Percentiles rank a stretch among this genome's conserved stretches.
These are phyloP conservation scores for Sebastes oblongus DNA, from an alignment of 2,797 vertebrate species.

Conservation along the genomic window DNA sequence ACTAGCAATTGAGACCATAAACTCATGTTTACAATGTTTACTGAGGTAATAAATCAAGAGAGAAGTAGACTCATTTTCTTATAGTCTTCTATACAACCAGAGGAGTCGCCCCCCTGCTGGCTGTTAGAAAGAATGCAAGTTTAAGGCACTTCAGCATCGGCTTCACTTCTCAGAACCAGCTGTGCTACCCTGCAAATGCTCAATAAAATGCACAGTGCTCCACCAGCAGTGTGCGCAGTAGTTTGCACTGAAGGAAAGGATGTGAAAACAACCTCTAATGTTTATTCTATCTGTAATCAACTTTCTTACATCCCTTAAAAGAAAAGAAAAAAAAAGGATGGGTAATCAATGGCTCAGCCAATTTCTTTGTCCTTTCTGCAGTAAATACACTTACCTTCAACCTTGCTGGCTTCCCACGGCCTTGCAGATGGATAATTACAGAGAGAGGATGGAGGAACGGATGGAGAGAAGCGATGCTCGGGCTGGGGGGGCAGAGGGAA, in stretches of 20 bases:
- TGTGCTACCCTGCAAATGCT: background rate
- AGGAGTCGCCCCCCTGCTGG: too few species aligned
- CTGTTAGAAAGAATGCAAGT: too few species aligned
- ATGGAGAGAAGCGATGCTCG: conserved; percentile 5
- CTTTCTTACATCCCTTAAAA: conserved; percentile 58
- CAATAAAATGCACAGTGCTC: background rate
- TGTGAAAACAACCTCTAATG: conserved; percentile 71
- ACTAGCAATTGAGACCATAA: too few species aligned
- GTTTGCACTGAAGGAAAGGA: background rate
- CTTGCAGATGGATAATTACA: conserved; percentile 57
- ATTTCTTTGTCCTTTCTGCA: conserved; percentile 72
- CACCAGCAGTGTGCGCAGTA: background rate
- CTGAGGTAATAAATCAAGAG: too few species aligned
- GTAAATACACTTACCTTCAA: conserved; percentile 83
- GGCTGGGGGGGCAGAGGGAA: conserved; percentile 41
- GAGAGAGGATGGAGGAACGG: conserved; percentile 24
- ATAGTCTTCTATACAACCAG: too few species aligned
- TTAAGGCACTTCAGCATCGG: too few species aligned
- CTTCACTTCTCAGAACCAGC: background rate
- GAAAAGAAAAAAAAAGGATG: conserved; percentile 24
- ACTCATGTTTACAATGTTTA: too few species aligned
- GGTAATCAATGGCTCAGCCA: conserved; percentile 75
- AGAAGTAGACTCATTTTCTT: too few species aligned
- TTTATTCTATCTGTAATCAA: conserved; percentile 79
- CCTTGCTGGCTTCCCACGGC: conserved; percentile 50